These are phyloP conservation scores for Melipona quadrifasciata DNA, from an alignment of 1,140 invertebrate genomes.

Conservation along the genomic window DNA sequence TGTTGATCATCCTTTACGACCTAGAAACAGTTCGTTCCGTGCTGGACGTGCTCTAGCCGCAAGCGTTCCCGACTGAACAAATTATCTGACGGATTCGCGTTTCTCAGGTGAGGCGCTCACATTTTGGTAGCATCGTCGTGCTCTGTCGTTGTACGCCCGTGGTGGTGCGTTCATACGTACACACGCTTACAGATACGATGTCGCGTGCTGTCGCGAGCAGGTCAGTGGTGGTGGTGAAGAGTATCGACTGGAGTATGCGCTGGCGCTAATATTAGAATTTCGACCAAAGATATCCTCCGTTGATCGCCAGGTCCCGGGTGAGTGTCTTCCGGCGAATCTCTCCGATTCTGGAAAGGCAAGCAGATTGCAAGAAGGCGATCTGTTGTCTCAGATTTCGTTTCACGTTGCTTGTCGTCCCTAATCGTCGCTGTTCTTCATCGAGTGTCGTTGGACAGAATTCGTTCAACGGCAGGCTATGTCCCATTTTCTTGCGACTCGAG, in stretches of 20 bases:
- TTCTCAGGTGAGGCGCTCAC: slow-evolving; percentile 54
- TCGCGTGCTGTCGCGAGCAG: slow-evolving; percentile 20
- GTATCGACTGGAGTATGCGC: slow-evolving; percentile 64
- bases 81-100: slow-evolving; percentile 45
- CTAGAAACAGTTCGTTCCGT: slow-evolving; percentile 23
- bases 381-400: not conserved
- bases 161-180: not conserved
- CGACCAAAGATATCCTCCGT: slow-evolving; percentile 38
- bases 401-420: not conserved
- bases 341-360: not conserved
- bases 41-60: slow-evolving; percentile 2
- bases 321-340: slow-evolving; percentile 22
- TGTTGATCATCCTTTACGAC: slow-evolving; percentile 23
- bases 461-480: not conserved
- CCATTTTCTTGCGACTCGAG: not conserved
- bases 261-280: slow-evolving; percentile 73
- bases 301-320: slow-evolving; percentile 34
- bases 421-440: not conserved
- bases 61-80: not conserved
- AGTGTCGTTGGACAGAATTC: not conserved
- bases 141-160: not conserved
- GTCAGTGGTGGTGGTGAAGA: slow-evolving; percentile 43
- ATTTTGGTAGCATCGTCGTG: slow-evolving; percentile 42
- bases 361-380: not conserved
- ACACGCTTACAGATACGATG: slow-evolving; percentile 18